Conservation (phyloP, 2,113 vertebrate genomes). For the Sturnira hondurensis region DNA sequence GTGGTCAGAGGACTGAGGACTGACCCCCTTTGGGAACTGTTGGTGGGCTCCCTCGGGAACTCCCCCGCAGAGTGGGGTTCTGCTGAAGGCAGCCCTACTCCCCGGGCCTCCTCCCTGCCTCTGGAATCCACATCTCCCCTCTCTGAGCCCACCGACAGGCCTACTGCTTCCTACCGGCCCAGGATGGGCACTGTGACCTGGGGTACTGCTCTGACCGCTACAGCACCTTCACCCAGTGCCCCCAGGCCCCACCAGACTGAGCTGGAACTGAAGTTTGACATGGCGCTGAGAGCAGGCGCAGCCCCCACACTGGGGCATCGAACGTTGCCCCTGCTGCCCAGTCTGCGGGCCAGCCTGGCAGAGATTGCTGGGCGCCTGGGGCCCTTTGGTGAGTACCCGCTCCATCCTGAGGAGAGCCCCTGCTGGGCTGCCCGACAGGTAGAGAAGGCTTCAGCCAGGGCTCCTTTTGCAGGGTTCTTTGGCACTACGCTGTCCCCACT, state of each 20-base stretch:
- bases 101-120: conserved; percentile 40
- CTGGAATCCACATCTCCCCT: not conserved
- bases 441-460: not conserved
- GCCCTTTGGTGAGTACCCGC: conserved; percentile 69
- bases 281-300: conserved; percentile 69
- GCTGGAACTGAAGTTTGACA: conserved; percentile 71
- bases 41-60: conserved; percentile 47
- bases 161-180: conserved; percentile 30
- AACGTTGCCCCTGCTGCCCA: conserved; percentile 64
- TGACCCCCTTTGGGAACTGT: conserved; percentile 57
- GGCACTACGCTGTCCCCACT: conserved; percentile 67
- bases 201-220: conserved; percentile 34
- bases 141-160: not conserved
- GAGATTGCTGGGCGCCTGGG: conserved; percentile 72
- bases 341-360: conserved; percentile 67
- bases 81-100: conserved; percentile 49
- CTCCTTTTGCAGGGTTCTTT: conserved; percentile 69
- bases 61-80: conserved; percentile 66
- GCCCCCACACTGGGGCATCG: conserved; percentile 53
- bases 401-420: not conserved
- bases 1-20: conserved; percentile 22
- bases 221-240: conserved; percentile 8
- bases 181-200: conserved; percentile 42
- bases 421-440: not conserved
- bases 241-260: conserved; percentile 44